phyloP scores from a whole-genome alignment of 2,888 invertebrate genomes.

The Drosophila lutescens region DNA sequence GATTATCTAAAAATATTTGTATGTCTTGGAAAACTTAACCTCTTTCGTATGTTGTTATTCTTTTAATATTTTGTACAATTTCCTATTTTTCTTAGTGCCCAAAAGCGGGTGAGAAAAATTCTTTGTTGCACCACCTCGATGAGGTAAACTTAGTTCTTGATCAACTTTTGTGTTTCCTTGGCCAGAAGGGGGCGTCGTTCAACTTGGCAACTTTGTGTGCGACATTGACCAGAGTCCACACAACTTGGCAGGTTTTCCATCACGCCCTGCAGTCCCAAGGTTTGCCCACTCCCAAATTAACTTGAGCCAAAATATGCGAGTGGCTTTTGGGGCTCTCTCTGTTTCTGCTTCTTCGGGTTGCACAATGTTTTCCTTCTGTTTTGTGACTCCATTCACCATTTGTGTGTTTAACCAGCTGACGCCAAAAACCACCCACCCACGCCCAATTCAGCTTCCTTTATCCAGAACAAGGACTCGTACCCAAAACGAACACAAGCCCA shows the following conservation, averaged over 20 bases:
- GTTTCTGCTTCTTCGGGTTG: slow-evolving; percentile 21
- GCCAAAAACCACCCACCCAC: slow-evolving; percentile 32
- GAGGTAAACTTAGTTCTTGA: slow-evolving; percentile 56
- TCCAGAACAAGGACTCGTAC: slow-evolving; percentile 31
- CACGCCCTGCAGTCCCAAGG: neutral
- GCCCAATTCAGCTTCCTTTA: neutral
- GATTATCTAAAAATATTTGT: too few relatives aligned
- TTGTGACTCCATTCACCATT: slow-evolving; percentile 52
- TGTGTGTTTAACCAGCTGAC: slow-evolving; percentile 72
- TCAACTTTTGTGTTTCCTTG: slow-evolving; percentile 54
- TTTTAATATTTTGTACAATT: neutral
- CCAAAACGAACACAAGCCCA: slow-evolving; percentile 34
- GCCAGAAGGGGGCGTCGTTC: slow-evolving; percentile 45
- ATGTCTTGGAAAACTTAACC: neutral
- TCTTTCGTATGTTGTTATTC: neutral
- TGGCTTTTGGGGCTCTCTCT: slow-evolving; percentile 21
- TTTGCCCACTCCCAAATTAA: slow-evolving; percentile 31
- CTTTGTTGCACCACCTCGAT: slow-evolving; percentile 27
- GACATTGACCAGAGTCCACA: slow-evolving; percentile 59
- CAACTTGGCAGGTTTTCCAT: neutral
- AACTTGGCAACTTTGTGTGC: slow-evolving; percentile 61
- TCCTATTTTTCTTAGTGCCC: slow-evolving; percentile 1
- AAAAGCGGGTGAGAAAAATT: neutral
- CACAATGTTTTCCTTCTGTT: slow-evolving; percentile 44
- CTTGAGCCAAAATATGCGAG: slow-evolving; percentile 42